phyloP scores from a whole-genome alignment of 2,888 invertebrate species.

The Amorpha juglandis region DNA sequence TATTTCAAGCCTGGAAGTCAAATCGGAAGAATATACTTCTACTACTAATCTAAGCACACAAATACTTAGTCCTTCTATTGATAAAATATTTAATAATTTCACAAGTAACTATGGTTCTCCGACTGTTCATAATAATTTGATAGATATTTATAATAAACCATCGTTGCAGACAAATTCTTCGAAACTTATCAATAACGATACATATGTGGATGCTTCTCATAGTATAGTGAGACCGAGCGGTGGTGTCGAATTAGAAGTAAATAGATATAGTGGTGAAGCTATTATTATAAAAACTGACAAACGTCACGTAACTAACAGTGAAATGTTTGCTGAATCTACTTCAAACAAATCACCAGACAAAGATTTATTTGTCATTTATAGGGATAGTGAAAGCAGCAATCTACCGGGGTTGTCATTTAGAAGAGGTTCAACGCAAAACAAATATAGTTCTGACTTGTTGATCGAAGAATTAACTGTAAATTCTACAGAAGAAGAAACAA shows the following conservation, averaged over 20 bases:
- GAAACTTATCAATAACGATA: constrained; percentile 42
- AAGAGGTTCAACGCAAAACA: constrained; percentile 38
- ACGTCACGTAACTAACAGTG: constrained; percentile 30
- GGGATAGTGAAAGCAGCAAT: constrained; percentile 55
- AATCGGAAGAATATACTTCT: constrained; percentile 6
- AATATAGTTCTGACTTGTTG: constrained; percentile 40
- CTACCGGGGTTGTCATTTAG: constrained; percentile 36
- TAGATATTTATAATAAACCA: constrained; percentile 59
- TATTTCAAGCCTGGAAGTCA: constrained; percentile 45
- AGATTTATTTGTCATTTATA: constrained; percentile 66
- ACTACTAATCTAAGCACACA: constrained; percentile 8
- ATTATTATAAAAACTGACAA: constrained; percentile 36
- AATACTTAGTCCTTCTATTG: not conserved
- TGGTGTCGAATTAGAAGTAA: constrained; percentile 36
- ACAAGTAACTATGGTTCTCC: not conserved
- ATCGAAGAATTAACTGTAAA: constrained; percentile 40
- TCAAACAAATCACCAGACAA: constrained; percentile 51
- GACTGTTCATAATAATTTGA: constrained; percentile 39
- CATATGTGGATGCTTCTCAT: constrained; percentile 31
- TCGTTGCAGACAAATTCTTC: constrained; percentile 50
- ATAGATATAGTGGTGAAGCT: constrained; percentile 34
- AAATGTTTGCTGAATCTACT: constrained; percentile 37
- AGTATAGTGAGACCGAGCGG: constrained; percentile 38
- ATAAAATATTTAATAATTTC: not conserved
- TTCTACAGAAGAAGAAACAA: constrained; percentile 31